A percentile compares a stretch with the other conserved stretches of the same genome.
Conservation (phyloP, 2,113 vertebrate species). For the Dicaeum eximium region DNA sequence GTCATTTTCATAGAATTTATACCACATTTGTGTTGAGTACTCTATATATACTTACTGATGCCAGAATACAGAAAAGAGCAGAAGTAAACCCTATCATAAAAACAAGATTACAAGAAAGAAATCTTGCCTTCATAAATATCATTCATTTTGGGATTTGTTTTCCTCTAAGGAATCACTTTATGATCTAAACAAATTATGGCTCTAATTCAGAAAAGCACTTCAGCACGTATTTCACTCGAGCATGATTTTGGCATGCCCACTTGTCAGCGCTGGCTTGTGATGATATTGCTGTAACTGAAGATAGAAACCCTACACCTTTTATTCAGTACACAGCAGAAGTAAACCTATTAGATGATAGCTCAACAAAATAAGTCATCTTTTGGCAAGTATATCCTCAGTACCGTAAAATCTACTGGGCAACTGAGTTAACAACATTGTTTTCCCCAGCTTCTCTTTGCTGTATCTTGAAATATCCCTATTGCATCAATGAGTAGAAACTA, state of each 20-base stretch:
- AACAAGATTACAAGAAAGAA: neutral
- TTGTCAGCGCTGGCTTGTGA: neutral
- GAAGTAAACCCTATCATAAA: neutral
- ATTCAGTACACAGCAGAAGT: neutral
- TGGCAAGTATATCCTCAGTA: neutral
- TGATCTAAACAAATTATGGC: slow-evolving; percentile 1
- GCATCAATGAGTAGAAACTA: neutral
- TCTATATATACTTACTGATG: neutral
- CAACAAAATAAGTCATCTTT: neutral
- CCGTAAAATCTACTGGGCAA: neutral
- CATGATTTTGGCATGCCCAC: neutral
- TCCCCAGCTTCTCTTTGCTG: neutral
- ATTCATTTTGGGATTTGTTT: neutral
- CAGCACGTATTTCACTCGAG: neutral
- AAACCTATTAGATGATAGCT: neutral
- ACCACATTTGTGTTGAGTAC: neutral
- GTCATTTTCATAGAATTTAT: neutral
- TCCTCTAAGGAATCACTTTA: neutral
- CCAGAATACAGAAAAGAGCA: neutral
- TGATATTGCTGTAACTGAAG: neutral
- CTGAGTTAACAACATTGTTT: neutral
- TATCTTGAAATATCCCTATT: neutral
- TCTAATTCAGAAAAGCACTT: slow-evolving; percentile 34
- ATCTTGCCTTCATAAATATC: neutral
- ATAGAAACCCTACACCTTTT: neutral